These are phyloP conservation scores for Clanis bilineata DNA, from an alignment of 2,888 invertebrate genomes.

Conservation along the genomic window DNA sequence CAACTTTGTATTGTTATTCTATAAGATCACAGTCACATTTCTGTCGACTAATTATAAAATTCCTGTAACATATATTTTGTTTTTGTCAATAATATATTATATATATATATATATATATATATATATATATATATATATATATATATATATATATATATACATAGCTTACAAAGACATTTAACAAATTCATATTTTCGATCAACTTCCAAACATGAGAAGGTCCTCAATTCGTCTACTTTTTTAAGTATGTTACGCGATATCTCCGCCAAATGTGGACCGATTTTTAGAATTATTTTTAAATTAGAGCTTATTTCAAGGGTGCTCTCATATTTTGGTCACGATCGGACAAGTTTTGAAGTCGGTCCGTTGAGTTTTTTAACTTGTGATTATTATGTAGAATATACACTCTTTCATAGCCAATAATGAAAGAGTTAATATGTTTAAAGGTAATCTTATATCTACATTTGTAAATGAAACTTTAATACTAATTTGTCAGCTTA, in stretches of 20 bases:
- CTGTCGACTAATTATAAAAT: background rate
- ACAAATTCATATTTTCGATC: background rate
- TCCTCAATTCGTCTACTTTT: too few relatives aligned
- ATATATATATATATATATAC: background rate
- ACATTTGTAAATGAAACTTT: slow-evolving; percentile 30
- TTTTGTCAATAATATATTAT: background rate
- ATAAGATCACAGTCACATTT: background rate
- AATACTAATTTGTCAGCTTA: slow-evolving; percentile 25
- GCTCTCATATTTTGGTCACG: too few relatives aligned
- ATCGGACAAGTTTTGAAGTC: too few relatives aligned
- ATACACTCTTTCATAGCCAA: too few relatives aligned
- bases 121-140: background rate
- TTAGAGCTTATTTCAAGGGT: too few relatives aligned
- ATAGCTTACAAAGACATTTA: background rate
- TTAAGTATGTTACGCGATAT: too few relatives aligned
- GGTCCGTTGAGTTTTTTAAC: too few relatives aligned
- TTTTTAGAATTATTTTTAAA: too few relatives aligned
- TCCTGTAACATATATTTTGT: background rate
- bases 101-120: background rate
- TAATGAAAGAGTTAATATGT: background rate
- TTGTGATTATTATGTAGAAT: too few relatives aligned
- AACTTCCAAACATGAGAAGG: too few relatives aligned
- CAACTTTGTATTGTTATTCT: background rate
- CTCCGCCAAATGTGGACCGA: too few relatives aligned
- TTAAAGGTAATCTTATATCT: background rate